Evolutionary conservation across 2,113 vertebrate species (phyloP).

Genomic region (Bothrops jararaca): DNA sequence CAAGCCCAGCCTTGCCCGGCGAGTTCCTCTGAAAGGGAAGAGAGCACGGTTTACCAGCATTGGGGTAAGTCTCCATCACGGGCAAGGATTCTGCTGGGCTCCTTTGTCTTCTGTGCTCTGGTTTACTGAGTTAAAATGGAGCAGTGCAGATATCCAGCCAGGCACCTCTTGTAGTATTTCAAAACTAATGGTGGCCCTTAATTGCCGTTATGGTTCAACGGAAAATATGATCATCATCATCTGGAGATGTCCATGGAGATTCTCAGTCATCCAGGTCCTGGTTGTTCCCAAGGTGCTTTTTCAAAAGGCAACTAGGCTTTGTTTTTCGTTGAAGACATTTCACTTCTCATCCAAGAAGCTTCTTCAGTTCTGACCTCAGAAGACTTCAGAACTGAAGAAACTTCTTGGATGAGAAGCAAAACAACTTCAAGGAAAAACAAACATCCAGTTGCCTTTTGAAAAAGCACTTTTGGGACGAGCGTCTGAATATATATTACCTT

Average conservation of each 20-base stretch:
- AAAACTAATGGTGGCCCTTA: neutral
- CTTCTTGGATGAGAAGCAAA: neutral
- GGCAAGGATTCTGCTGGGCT: neutral
- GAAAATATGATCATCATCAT: neutral
- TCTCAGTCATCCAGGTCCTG: neutral
- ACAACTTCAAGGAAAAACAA: neutral
- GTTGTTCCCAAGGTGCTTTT: neutral
- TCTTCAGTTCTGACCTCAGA: neutral
- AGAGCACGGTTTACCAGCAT: slow-evolving; percentile 33
- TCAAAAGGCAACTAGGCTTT: too few relatives aligned
- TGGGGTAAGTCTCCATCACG: slow-evolving; percentile 1
- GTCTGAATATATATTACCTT: neutral
- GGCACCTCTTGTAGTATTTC: neutral
- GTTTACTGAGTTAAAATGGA: neutral
- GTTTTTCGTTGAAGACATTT: too few relatives aligned
- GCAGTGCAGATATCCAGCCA: neutral
- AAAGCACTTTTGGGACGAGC: neutral
- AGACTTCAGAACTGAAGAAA: neutral
- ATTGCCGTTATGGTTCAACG: neutral
- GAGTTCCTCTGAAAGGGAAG: slow-evolving; percentile 54
- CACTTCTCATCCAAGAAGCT: too few relatives aligned
- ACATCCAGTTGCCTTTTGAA: neutral
- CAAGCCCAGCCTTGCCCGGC: slow-evolving; percentile 61
- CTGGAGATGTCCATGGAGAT: neutral
- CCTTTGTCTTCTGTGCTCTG: neutral